Base-by-base conservation (phyloP, 2,888 invertebrate genomes). In the Aquatica leii region DNA sequence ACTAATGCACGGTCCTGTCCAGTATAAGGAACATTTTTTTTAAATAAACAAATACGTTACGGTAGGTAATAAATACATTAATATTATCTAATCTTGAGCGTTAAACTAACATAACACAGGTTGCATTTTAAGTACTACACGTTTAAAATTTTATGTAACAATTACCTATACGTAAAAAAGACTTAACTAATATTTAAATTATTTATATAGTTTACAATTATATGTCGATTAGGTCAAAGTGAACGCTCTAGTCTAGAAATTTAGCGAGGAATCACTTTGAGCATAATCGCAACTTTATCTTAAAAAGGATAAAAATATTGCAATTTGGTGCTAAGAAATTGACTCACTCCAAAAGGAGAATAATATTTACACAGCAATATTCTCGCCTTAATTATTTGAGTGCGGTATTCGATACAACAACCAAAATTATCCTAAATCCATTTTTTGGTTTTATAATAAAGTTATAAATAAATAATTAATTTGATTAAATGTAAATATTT, bases 1-100 rank as follows among this genome's bases (percentile, higher is more conserved):
- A 62, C 62, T 62, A 62, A 57, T 61, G 53, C 55, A 48, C 56
- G 21, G 46, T 55, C 55, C 60, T 60, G 59, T 60, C 65, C 37
- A 54, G 24, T 52, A 46, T 64, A 59, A 59, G 54, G 55, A 58
- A 64, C 63, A 54, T 64, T 64, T 46, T 41, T 41, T n/a, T n/a
- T n/a, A n/a, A n/a, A 34, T 55, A 59, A 52, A 35, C 40, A 51
- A 37, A 53, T 52, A 57, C 21, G 34, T 63, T 58, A 62, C 37
- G 55, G 49, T 60, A 54, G 17, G 21, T 54, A 51, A 41, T 55
- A 62, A 58, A 53, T 62, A 54, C 41, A 35, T 52, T 55, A 52
- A 15, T 53, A 60, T 50, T 43, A 51, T 12, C 49, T 46, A 54
- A 54, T 37, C 21, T 60, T 55, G 49, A 60, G 49, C 49, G 12